Base-by-base conservation (phyloP, 2,888 invertebrate species). In the Sphaeridia pumilis region DNA sequence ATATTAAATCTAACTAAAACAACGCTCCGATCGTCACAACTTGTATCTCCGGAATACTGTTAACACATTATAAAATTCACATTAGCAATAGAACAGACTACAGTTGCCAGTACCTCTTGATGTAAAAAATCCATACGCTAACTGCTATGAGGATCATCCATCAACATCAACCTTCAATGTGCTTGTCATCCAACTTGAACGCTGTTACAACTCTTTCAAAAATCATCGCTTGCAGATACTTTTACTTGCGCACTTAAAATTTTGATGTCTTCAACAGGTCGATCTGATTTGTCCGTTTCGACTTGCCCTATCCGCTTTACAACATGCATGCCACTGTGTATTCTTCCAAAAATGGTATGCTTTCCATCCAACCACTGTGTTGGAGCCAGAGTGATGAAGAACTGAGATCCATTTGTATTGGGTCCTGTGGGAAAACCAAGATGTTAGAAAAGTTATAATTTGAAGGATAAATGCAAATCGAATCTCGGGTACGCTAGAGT, bases 301-400 rank as follows among this genome's bases (percentile, higher is more conserved):
- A 92, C 88, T 67, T 90, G 75, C 7, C 94, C 94, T 65, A 98
- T 87, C 67, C 93, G 77, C 69, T 92, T 87, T 0, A 95, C 83
- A 31, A 89, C 87, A 61, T 81, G 76, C 87, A 95, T 92, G 1
- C 95, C 95, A 50, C 79, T 76, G 67, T 83, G 78, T 4, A 95
- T 77, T 60, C 95, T 77, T 64, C 88, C 98, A 73, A 98, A 98
- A 68, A 99, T 93, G 2, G 94, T 79, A 72, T 99, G 97, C 70
- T 95, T 95, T 12, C 90, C 87, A 74, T 98, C 97, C 34, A 98
- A 75, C 93, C 97, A 97, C 67, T 95, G 94, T 0, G 94, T 90
- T 1, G 97, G 94, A 0, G 87, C 93, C 56, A 98, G 72, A 0
- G 95, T 94, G 45, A 98, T 88, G 67, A 97, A 99, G 74, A 99